A percentile compares a stretch with the other conserved stretches of the same genome.
phyloP scores from a whole-genome alignment of 1,140 invertebrate genomes.

The Ganaspis sp. region DNA sequence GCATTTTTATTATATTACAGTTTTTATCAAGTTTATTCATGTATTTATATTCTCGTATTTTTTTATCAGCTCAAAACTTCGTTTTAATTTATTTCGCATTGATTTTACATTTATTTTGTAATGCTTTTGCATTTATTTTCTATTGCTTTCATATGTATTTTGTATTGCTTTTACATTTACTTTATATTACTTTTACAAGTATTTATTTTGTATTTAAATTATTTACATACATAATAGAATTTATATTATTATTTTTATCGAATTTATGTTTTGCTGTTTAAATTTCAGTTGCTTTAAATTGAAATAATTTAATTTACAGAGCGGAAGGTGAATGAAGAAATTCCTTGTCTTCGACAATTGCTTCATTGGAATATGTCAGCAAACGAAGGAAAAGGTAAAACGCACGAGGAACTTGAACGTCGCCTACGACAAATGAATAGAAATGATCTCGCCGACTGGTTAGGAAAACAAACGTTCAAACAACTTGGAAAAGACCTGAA shows the following conservation, averaged over 20 bases:
- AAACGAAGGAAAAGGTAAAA: constrained; percentile 76
- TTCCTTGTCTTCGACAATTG: constrained; percentile 77
- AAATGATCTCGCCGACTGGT: constrained; percentile 78
- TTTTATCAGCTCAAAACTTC: too few relatives aligned
- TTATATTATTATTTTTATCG: not conserved
- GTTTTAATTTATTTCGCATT: too few relatives aligned
- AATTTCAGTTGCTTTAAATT: not conserved
- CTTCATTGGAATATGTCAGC: constrained; percentile 77
- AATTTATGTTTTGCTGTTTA: not conserved
- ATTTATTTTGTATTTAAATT: too few relatives aligned
- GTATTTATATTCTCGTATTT: too few relatives aligned
- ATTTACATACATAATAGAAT: not conserved
- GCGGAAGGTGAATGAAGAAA: constrained; percentile 72
- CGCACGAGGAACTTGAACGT: constrained; percentile 75
- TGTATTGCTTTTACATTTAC: too few relatives aligned
- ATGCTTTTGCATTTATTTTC: too few relatives aligned
- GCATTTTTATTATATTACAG: too few relatives aligned
- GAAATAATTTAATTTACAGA: constrained; percentile 55
- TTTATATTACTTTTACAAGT: too few relatives aligned
- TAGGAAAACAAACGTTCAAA: constrained; percentile 78
- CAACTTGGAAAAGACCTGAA: constrained; percentile 78
- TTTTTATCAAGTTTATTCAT: too few relatives aligned
- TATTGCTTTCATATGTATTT: too few relatives aligned
- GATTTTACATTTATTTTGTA: too few relatives aligned
- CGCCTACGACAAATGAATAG: constrained; percentile 78